A percentile compares a stretch with the other conserved stretches of the same genome.
Evolutionary conservation across 2,113 vertebrate genomes (phyloP).

Genomic region (Chloropsis hardwickii): DNA sequence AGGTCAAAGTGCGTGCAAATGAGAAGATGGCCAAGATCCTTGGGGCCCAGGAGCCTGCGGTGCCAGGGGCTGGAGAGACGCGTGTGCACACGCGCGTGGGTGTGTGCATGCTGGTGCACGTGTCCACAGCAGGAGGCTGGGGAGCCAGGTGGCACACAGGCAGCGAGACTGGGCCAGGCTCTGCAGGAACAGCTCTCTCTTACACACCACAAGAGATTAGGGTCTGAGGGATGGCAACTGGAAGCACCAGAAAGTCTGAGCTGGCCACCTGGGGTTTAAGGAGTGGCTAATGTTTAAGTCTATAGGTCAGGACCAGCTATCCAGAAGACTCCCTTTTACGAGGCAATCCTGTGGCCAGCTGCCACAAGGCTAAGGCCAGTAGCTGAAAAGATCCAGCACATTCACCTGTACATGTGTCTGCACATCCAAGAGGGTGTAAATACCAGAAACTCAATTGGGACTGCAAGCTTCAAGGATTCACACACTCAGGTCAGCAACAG

Average conservation of each 20-base stretch:
- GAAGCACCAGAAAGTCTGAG: neutral
- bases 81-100: rapidly evolving
- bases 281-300: neutral
- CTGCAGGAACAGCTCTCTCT: neutral
- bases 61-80: rapidly evolving
- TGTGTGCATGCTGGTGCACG: no score
- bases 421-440: neutral
- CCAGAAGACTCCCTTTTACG: neutral
- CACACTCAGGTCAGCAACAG: neutral
- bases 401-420: rapidly evolving
- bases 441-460: neutral
- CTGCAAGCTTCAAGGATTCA: neutral
- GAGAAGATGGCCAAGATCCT: neutral
- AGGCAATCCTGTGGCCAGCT: neutral
- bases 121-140: neutral
- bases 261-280: neutral
- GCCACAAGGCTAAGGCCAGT: neutral
- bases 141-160: neutral
- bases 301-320: neutral
- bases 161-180: neutral
- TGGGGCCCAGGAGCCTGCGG: rapidly evolving
- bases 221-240: neutral
- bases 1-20: neutral
- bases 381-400: neutral
- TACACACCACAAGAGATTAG: neutral